Conservation (phyloP, 2,797 vertebrate species). For the Merluccius polli region DNA sequence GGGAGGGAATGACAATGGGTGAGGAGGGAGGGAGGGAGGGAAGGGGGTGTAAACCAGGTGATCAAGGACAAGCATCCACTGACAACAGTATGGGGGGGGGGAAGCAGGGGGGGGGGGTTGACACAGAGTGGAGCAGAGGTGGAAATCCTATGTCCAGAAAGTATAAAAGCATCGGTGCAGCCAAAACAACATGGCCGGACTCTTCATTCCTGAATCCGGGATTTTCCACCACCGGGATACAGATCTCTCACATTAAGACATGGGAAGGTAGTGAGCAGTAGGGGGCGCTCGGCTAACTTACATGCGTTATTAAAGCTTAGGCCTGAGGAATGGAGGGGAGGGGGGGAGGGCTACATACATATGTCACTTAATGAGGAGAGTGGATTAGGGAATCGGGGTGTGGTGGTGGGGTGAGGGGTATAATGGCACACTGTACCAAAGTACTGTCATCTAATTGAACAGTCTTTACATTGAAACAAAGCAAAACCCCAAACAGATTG, state of each 20-base stretch:
- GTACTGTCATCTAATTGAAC: background rate
- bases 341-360: slow-evolving; percentile 23
- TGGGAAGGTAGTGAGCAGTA: background rate
- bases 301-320: slow-evolving; percentile 2
- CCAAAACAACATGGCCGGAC: background rate
- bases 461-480: background rate
- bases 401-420: background rate
- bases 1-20: slow-evolving; percentile 24
- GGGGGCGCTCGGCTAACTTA: background rate
- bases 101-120: background rate
- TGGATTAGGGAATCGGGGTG: background rate
- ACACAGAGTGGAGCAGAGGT: background rate
- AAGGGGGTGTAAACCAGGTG: slow-evolving; percentile 30
- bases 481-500: background rate
- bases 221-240: background rate
- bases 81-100: slow-evolving; percentile 1
- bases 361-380: background rate
- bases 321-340: slow-evolving; percentile 17
- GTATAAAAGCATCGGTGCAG: background rate
- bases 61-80: slow-evolving; percentile 23
- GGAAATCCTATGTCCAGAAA: background rate
- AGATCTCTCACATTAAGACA: background rate
- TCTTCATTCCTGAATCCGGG: background rate
- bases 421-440: background rate
- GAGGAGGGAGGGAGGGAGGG: slow-evolving; percentile 48